A percentile compares a stretch with the other conserved stretches of the same genome.
Conservation (phyloP, 2,888 invertebrate genomes). For the Allygus modestus region DNA sequence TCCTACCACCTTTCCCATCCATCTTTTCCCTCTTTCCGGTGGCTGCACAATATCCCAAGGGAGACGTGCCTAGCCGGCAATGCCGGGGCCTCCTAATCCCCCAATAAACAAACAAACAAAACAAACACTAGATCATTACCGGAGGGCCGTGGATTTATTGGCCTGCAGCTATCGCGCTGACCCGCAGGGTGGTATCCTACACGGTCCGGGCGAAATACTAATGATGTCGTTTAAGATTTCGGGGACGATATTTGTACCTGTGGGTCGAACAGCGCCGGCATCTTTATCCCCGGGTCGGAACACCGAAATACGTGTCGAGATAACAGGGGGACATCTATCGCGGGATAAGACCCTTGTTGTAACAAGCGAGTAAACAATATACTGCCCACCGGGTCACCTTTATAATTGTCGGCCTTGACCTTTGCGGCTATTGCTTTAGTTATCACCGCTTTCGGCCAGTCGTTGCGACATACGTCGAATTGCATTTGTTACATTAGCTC, state of each 20-base stretch:
- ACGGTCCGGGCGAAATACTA: not conserved
- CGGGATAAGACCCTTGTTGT: not conserved
- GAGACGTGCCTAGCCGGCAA: no score
- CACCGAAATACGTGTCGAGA: not conserved
- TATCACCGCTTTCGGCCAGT: conserved; percentile 31
- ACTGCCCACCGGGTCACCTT: not conserved
- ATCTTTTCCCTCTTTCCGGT: no score
- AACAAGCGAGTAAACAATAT: not conserved
- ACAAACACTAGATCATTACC: no score
- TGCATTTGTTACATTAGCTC: conserved; percentile 48
- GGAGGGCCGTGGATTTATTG: no score
- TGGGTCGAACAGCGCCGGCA: conserved; percentile 7
- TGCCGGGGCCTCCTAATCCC: no score
- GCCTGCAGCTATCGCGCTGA: no score
- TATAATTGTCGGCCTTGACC: conserved; percentile 42
- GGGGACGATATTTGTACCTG: conserved; percentile 9
- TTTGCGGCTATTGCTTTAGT: conserved; percentile 40
- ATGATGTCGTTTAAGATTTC: not conserved
- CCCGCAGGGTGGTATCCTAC: no score
- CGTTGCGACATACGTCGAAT: conserved; percentile 48
- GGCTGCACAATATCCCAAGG: no score
- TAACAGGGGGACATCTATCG: not conserved
- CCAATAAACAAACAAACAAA: no score
- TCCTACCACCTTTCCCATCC: no score
- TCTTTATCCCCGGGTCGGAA: not conserved